Evolutionary conservation across 2,888 invertebrate genomes (phyloP), one percentile per base, ranked within the genome.

Genomic region (Aproaerema taeniolella): DNA sequence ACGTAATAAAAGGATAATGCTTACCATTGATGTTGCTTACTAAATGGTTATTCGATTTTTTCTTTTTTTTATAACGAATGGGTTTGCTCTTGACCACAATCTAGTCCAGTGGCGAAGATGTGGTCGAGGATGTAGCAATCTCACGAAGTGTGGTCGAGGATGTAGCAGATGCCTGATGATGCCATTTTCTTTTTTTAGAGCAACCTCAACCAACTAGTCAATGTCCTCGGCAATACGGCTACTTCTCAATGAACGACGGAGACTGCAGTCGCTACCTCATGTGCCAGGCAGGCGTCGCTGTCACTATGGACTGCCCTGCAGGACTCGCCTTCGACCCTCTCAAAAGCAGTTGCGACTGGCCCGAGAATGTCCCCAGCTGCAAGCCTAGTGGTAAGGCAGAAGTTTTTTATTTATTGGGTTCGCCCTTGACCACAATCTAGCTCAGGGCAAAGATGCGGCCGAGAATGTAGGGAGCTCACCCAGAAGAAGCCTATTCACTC

Each of bases 251-350:
- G 14, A 43, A 52, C 9, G 57, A 58, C 14, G 61, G 57, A 1
- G 71, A 75, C 39, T 80, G 81, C 52, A 70, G 71, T 46, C 53
- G 57, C 43, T 81, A 65, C 46, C 40, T 70, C 1, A 64, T 64
- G 53, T 81, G 80, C 49, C 61, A 72, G 29, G 59, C 61, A 38
- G 79, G 79, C 6, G 45, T 45, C 28, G 67, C 69, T 2, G 64
- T 53, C 2, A 10, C 67, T 15, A 76, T 76, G 76, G 40, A 56
- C 17, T 82, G 81, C 42, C 75, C 80, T 0, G 35, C 49, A 7
- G 80, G 80, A 1, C 48, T 79, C 5, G 80, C 58, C 1, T 81
- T 78, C 45, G 78, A 75, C 44, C 28, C 45, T 0, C 42, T 41
- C 13, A 50, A 38, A 10, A 58, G 47, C 39, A 53, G 43, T 28